Percentiles rank a stretch among this genome's conserved stretches.
phyloP scores from a whole-genome alignment of 1,140 invertebrate genomes.

The Mactra quadrangularis region DNA sequence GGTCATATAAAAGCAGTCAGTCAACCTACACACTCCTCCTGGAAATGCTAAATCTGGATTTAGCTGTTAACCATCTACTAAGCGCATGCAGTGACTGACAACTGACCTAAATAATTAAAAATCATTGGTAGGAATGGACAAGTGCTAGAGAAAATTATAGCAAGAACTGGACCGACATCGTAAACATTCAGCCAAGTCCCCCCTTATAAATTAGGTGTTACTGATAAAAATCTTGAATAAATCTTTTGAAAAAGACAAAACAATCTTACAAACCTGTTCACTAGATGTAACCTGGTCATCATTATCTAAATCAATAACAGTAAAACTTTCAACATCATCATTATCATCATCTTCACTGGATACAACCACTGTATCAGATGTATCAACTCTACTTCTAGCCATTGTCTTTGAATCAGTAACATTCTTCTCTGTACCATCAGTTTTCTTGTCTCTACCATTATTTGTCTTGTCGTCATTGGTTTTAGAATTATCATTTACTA shows the following conservation, averaged over 20 bases:
- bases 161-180: background rate
- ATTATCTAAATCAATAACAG: background rate
- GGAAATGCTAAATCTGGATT: no score
- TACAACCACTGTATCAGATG: background rate
- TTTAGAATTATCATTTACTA: background rate
- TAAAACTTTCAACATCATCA: background rate
- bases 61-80: no score
- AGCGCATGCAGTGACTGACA: no score
- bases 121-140: no score
- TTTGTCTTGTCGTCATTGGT: background rate
- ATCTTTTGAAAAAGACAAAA: background rate
- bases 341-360: conserved; percentile 9
- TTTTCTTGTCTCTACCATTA: background rate
- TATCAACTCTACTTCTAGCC: background rate
- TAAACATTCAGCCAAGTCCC: background rate
- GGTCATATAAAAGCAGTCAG: no score
- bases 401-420: background rate
- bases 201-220: background rate
- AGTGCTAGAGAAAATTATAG: background rate
- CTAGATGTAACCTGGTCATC: background rate
- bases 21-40: no score
- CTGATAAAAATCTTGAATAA: background rate
- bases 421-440: background rate
- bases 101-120: no score
- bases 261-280: background rate